Percentiles rank a stretch among this genome's conserved stretches.
Conservation (phyloP, 1,140 invertebrate genomes). For the Micrasema longulum region DNA sequence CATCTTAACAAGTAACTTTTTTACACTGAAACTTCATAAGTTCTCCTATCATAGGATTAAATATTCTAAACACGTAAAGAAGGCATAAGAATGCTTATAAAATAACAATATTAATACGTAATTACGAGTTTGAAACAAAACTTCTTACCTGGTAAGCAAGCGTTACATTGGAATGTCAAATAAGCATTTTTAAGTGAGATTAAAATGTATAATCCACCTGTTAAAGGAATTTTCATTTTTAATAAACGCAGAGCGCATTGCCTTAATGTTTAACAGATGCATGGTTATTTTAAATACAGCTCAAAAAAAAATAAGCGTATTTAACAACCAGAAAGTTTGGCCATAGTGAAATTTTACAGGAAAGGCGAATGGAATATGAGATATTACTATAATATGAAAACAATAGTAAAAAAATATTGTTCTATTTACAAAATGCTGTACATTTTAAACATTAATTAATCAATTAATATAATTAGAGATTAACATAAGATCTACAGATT, state of each 20-base stretch:
- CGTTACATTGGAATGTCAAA: constrained; percentile 15
- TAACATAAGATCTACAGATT: constrained; percentile 47
- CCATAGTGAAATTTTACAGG: not conserved
- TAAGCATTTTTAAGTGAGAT: not conserved
- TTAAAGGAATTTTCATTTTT: not conserved
- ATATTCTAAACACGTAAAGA: constrained; percentile 33
- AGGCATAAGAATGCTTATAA: constrained; percentile 32
- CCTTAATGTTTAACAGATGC: constrained; percentile 31
- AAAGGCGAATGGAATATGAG: not conserved
- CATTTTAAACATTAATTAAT: constrained; percentile 16
- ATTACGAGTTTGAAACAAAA: constrained; percentile 8
- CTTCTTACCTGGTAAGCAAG: constrained; percentile 1
- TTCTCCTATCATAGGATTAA: constrained; percentile 33
- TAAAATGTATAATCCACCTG: not conserved
- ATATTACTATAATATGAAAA: constrained; percentile 9
- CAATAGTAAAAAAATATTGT: constrained; percentile 45
- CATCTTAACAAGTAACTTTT: constrained; percentile 30
- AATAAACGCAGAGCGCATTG: constrained; percentile 1
- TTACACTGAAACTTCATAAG: constrained; percentile 36
- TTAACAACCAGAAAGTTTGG: constrained; percentile 21
- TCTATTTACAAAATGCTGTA: constrained; percentile 48
- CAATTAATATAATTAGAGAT: constrained; percentile 25
- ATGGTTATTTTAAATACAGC: too few species aligned
- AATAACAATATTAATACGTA: constrained; percentile 18
- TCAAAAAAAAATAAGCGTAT: too few species aligned